Evolutionary conservation across 2,797 vertebrate genomes (phyloP).

Genomic region (Borostomias antarcticus): DNA sequence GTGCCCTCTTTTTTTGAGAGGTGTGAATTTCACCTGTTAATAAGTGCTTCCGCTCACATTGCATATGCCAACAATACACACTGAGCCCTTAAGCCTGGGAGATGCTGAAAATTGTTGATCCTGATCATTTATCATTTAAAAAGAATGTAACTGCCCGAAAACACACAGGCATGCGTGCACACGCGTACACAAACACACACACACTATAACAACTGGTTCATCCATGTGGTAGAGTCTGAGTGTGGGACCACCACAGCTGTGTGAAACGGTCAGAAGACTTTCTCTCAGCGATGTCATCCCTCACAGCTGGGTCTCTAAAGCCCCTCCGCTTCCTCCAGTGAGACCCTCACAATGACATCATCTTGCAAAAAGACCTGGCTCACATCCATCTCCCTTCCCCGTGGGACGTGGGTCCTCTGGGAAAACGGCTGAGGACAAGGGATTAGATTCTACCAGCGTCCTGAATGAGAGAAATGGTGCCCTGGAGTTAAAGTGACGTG

Average conservation of each 20-base stretch:
- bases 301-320: slow-evolving; percentile 68
- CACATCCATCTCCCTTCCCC: slow-evolving; percentile 27
- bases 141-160: not conserved
- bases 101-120: slow-evolving; percentile 12
- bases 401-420: not conserved
- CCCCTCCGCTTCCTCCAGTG: slow-evolving; percentile 52
- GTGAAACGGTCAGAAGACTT: slow-evolving; percentile 51
- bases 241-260: slow-evolving; percentile 59
- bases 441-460: not conserved
- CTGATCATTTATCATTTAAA: slow-evolving; percentile 26
- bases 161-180: not conserved
- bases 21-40: slow-evolving; percentile 27
- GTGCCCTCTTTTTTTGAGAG: slow-evolving; percentile 20
- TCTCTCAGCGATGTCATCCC: slow-evolving; percentile 56
- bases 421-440: slow-evolving; percentile 1
- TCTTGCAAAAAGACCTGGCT: slow-evolving; percentile 39
- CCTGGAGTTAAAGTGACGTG: not conserved
- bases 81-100: not conserved
- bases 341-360: slow-evolving; percentile 46
- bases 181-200: not conserved
- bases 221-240: not conserved
- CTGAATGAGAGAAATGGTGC: not conserved
- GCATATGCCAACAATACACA: slow-evolving; percentile 27
- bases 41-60: slow-evolving; percentile 14
- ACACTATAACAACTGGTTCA: slow-evolving; percentile 17